Conservation (phyloP, 1,140 invertebrate species). For the Atta texana region DNA sequence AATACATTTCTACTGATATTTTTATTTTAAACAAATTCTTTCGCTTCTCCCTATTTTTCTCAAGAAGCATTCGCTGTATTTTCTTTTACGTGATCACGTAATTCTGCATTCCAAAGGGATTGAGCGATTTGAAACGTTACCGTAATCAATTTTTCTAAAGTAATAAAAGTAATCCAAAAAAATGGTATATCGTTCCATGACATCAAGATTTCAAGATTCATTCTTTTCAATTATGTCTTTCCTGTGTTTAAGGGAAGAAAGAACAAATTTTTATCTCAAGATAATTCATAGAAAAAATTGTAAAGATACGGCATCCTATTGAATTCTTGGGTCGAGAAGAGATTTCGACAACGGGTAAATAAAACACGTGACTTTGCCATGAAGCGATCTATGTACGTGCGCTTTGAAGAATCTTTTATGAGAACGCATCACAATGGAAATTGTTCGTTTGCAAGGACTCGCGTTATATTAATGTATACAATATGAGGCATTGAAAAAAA, state of each 20-base stretch:
- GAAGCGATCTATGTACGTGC: not conserved
- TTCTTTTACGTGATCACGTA: not conserved
- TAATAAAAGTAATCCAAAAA: too few relatives aligned
- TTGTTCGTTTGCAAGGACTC: conserved; percentile 25
- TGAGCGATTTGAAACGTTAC: not conserved
- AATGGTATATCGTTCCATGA: too few relatives aligned
- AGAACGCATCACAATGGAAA: conserved; percentile 25
- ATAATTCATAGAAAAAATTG: not conserved
- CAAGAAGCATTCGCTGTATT: not conserved
- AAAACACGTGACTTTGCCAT: not conserved
- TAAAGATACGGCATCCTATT: not conserved
- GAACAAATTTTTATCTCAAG: too few relatives aligned
- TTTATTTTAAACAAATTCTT: conserved; percentile 3
- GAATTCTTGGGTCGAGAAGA: not conserved
- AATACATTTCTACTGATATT: not conserved
- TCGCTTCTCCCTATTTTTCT: not conserved
- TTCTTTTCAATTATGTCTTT: not conserved
- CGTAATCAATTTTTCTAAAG: not conserved
- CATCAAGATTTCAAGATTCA: not conserved
- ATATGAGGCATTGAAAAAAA: not conserved
- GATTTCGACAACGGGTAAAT: not conserved
- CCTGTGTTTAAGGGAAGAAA: not conserved
- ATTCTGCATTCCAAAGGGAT: not conserved
- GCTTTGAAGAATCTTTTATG: not conserved
- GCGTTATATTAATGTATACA: not conserved